These are phyloP conservation scores for Apotomis capreana DNA, from an alignment of 2,888 invertebrate genomes.

Conservation along the genomic window DNA sequence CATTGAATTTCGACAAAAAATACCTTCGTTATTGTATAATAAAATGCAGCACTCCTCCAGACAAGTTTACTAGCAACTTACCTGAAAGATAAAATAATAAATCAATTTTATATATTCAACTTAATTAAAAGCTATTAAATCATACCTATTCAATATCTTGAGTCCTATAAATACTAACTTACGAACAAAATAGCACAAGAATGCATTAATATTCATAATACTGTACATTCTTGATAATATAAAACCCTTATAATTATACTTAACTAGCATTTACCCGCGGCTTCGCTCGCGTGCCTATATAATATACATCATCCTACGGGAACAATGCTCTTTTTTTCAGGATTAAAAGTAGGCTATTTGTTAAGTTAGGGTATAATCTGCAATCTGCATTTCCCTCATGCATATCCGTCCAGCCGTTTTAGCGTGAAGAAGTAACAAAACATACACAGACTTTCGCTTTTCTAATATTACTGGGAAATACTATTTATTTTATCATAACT, in stretches of 20 bases:
- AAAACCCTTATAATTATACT: slow-evolving; percentile 18
- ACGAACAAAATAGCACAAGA: neutral
- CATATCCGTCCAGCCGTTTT: too few relatives aligned
- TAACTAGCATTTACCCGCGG: too few relatives aligned
- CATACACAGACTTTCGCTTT: too few relatives aligned
- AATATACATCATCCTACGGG: too few relatives aligned
- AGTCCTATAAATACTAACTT: slow-evolving; percentile 5
- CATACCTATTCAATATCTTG: neutral
- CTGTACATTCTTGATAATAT: slow-evolving; percentile 11
- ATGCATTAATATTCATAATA: slow-evolving; percentile 23
- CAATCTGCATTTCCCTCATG: too few relatives aligned
- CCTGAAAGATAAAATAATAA: slow-evolving; percentile 27
- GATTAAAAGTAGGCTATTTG: too few relatives aligned
- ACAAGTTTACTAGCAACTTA: slow-evolving; percentile 15
- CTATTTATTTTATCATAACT: too few relatives aligned
- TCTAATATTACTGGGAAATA: too few relatives aligned
- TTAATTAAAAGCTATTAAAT: slow-evolving; percentile 1
- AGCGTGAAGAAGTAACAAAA: too few relatives aligned
- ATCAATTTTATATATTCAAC: slow-evolving; percentile 7
- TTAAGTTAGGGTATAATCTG: too few relatives aligned
- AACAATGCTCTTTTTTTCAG: too few relatives aligned
- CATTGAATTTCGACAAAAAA: neutral
- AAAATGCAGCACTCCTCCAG: neutral
- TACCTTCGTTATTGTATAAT: neutral
- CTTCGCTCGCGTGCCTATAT: too few relatives aligned